A percentile compares a stretch with the other conserved stretches of the same genome.
These are phyloP conservation scores for Drosophila pseudotakahashii DNA, from an alignment of 2,888 invertebrate species.

Conservation along the genomic window DNA sequence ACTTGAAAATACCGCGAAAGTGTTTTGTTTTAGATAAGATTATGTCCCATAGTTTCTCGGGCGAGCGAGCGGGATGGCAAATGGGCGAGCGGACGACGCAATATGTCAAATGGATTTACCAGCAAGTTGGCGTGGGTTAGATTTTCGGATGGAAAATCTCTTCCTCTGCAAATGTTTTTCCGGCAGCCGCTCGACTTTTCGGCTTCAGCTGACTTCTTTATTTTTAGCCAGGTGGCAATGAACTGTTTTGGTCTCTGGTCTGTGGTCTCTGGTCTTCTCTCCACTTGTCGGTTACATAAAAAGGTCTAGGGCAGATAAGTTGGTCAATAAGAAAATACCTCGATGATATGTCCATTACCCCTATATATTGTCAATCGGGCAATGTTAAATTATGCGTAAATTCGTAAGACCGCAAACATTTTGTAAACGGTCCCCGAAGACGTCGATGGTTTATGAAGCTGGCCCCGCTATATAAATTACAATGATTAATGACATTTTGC, in stretches of 20 bases:
- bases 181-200: slow-evolving; percentile 46
- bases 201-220: slow-evolving; percentile 39
- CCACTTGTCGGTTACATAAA: slow-evolving; percentile 56
- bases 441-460: slow-evolving; percentile 64
- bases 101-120: slow-evolving; percentile 74
- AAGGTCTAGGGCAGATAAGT: slow-evolving; percentile 67
- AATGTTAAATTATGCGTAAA: slow-evolving; percentile 74
- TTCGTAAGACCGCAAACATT: slow-evolving; percentile 26
- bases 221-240: slow-evolving; percentile 67
- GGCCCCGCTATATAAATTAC: slow-evolving; percentile 72
- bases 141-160: slow-evolving; percentile 32
- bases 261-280: not conserved
- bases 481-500: slow-evolving; percentile 78
- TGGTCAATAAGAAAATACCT: slow-evolving; percentile 11
- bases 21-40: slow-evolving; percentile 78
- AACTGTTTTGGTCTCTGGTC: slow-evolving; percentile 49
- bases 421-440: slow-evolving; percentile 40
- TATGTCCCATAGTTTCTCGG: slow-evolving; percentile 38
- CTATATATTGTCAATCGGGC: slow-evolving; percentile 54
- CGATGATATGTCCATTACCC: slow-evolving; percentile 9
- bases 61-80: slow-evolving; percentile 1
- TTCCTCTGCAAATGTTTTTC: slow-evolving; percentile 63
- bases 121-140: slow-evolving; percentile 43
- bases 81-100: slow-evolving; percentile 51
- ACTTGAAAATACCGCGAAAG: slow-evolving; percentile 55